Base-by-base conservation (phyloP, 2,113 vertebrate species). In the Neogale vison region DNA sequence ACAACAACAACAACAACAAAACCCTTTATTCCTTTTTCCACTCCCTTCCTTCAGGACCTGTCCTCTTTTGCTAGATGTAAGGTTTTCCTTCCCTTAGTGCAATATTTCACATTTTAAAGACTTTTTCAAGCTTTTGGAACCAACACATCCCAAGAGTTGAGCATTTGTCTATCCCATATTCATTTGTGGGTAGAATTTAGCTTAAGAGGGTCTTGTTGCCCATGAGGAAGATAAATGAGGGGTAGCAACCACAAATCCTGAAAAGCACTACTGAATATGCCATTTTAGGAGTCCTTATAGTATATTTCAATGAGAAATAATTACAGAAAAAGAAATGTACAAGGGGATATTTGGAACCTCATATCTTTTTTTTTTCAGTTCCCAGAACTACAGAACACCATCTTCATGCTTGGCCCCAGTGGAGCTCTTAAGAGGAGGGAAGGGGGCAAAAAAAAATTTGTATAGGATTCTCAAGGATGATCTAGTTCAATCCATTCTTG, bases 281-380 rank as follows among this genome's bases (percentile, higher is more conserved):
- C 21, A 63, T 96, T 95, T 81, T 76, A 90, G 31, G n/a, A 82
- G 6, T 61, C 57, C 42, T 82, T 63, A 45, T n/a, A 29, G 50
- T 39, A 1, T 72, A 72, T 72, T 26, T 34, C 69, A 88, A 74
- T 42, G 77, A 65, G 24, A 95, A 90, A 39, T 80, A 20, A 90
- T 81, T 57, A 50, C 20, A 91, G 50, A 69, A 77, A 93, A 95
- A 29, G 50, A 93, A 95, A 57, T 12, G 20, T 23, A 82, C 1
- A 55, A 50, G 67, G 65, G 52, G 18, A 50, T 61, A 47, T 79
- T 93, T 82, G 55, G 39, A 79, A 93, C 36, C 45, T 88, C 36
- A 23, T 45, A 86, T 61, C 34, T 76, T 55, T 90, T 95, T 63
- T 89, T 34, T 84, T 94, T 87, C 80, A 85, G 63, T 55, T 96